Base-by-base conservation (phyloP, 2,888 invertebrate species). In the Drosophila affinis region DNA sequence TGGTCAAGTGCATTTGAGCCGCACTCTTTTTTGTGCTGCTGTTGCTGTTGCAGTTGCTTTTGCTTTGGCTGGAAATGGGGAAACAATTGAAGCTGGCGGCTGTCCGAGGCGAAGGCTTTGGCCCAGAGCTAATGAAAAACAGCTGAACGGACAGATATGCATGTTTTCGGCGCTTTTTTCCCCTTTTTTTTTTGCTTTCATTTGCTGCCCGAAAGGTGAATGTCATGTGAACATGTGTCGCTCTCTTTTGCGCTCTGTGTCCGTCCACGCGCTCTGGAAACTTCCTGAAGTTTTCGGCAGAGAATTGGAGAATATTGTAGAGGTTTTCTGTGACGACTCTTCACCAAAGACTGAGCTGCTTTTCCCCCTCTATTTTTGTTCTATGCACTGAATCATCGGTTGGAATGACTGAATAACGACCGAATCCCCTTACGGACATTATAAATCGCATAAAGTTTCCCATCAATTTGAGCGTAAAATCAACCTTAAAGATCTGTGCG, bases 51-150 rank as follows among this genome's bases (percentile, higher is more conserved):
- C 24, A 4, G 0, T 24, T 24, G 24, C 24, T 24, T 24, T 24
- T 4, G 24, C 24, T 24, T 55, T 73, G 72, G 58, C 63, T 59
- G 71, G 57, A 79, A 82, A 78, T 78, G 82, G 82, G 83, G 87
- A 87, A 83, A 83, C 73, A 84, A 79, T 67, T 74, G 64, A 27
- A 62, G 45, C 45, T 53, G 29, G 10, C 44, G 29, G 10, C 44
- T 62, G 14, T 1, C 46, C 12, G 17, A 17, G 29, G 34, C 54
- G 47, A 77, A 82, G 87, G 82, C 79, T 84, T 77, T 14, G 39
- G n/a, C 14, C 17, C 27, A 47, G 47, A 63, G 67, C 64, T 64
- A 55, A 55, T 72, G 72, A 59, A 72, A 72, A 72, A 59, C n/a
- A 44, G 72, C 72, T 72, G 54, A 62, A 44, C 54, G 44, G 29